Evolutionary conservation across 2,888 invertebrate species (phyloP), one percentile per base, ranked within the genome.

Genomic region (Alloplasta piceator): DNA sequence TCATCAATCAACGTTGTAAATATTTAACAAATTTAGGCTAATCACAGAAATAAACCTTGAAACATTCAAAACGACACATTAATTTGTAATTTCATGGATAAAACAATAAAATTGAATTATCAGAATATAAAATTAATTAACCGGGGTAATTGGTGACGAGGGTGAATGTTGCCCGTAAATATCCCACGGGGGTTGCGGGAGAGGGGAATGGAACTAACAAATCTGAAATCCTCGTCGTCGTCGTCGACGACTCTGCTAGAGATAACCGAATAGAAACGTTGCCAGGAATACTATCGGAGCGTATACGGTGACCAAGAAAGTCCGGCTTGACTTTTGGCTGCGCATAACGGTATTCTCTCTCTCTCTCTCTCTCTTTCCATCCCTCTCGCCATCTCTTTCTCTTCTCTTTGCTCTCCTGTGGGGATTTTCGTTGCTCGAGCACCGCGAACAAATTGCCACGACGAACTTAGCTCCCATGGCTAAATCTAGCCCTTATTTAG

Each of bases 371-470:
- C 26, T 48, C 36, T 43, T 60, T 72, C 61, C 50, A 39, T 72
- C 43, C 10, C 43, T 12, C 50, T 12, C 7, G n/a, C n/a, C 55
- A 26, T 36, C 12, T 14, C 52, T 4, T 14, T 52, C 52, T 12
- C 14, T 12, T 12, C 6, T 4, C 52, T 52, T 52, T 14, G n/a
- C 52, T 26, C 61, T 38, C 66, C 60, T 48, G 39, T 39, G 73
- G 70, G 61, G 78, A 78, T 74, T 81, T 81, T 66, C 68, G 52
- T 70, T 81, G 64, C 78, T 71, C 66, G 70, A 66, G 73, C 39
- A 77, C 78, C 73, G 48, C 66, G 81, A 81, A 81, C 78, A 81
- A 81, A 81, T 81, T 74, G 74, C 70, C 50, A 70, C 78, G 68
- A 73, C 74, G 52, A 81, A 81, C 78, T 81, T 81, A 74, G 58